Evolutionary conservation across 35 echinoderm and acorn worm species (phyloP).

Genomic region (Apostichopus japonicus): DNA sequence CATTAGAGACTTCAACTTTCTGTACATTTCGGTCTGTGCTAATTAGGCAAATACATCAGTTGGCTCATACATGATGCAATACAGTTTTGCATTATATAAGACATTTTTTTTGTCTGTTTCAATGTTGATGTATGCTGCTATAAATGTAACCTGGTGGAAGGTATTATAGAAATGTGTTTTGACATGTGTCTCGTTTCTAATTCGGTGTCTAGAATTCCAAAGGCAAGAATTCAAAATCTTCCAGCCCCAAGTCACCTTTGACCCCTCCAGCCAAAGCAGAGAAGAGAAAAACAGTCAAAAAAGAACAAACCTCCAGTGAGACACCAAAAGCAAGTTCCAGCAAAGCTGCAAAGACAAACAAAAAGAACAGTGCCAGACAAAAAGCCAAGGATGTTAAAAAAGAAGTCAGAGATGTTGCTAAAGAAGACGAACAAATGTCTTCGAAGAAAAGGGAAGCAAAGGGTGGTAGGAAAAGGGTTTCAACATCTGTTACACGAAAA

Average conservation of each 20-base stretch:
- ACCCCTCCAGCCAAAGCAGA: not conserved
- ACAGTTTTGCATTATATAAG: too few species aligned
- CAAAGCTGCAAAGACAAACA: not conserved
- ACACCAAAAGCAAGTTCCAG: not conserved
- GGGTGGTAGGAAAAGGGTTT: not conserved
- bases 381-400: not conserved
- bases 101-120: too few species aligned
- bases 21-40: too few species aligned
- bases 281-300: not conserved
- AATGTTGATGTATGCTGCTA: too few species aligned
- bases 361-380: not conserved
- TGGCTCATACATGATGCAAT: too few species aligned
- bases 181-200: too few species aligned
- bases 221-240: slow-evolving; percentile 24
- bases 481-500: not conserved
- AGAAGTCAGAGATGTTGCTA: not conserved
- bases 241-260: slow-evolving; percentile 11
- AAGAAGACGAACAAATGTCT: not conserved
- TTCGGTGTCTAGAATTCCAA: slow-evolving; percentile 11
- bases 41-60: too few species aligned
- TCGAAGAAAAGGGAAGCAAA: not conserved
- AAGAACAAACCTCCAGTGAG: not conserved
- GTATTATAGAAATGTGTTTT: too few species aligned
- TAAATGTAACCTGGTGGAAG: too few species aligned
- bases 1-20: too few species aligned